Conservation (phyloP, 1,140 invertebrate species). For the Cydia amplana region DNA sequence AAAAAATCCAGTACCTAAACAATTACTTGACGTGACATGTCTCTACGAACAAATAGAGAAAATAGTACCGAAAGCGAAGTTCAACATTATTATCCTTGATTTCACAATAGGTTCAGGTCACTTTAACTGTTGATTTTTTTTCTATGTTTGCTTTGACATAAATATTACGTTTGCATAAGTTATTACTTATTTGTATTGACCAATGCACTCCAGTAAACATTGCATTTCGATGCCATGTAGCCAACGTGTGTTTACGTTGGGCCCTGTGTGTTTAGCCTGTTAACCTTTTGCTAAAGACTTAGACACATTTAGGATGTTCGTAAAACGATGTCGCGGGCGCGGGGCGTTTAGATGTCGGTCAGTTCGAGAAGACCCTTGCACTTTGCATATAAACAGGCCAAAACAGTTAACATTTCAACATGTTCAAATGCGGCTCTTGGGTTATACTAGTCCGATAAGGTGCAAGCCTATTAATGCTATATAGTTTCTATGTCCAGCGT, state of each 20-base stretch:
- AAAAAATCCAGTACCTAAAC: too few relatives aligned
- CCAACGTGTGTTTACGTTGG: not conserved
- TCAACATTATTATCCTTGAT: not conserved
- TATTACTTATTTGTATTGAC: not conserved
- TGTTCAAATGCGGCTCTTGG: too few relatives aligned
- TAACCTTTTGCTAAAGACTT: conserved; percentile 6
- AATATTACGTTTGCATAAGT: conserved; percentile 15
- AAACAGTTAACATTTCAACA: too few relatives aligned
- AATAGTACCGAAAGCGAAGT: not conserved
- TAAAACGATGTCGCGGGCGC: too few relatives aligned
- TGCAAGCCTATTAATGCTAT: too few relatives aligned
- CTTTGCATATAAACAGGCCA: too few relatives aligned
- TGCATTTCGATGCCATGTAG: not conserved
- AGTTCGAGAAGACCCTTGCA: too few relatives aligned
- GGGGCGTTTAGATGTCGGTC: too few relatives aligned
- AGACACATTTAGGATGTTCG: not conserved
- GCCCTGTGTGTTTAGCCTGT: not conserved
- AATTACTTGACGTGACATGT: not conserved
- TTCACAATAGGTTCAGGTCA: too few relatives aligned
- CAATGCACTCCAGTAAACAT: conserved; percentile 27
- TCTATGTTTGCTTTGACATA: not conserved
- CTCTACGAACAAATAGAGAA: not conserved
- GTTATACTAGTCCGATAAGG: too few relatives aligned
- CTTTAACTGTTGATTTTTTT: not conserved
- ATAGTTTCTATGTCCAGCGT: too few relatives aligned